phyloP scores from a whole-genome alignment of 2,113 vertebrate genomes.

The Epinephelus fuscoguttatus region DNA sequence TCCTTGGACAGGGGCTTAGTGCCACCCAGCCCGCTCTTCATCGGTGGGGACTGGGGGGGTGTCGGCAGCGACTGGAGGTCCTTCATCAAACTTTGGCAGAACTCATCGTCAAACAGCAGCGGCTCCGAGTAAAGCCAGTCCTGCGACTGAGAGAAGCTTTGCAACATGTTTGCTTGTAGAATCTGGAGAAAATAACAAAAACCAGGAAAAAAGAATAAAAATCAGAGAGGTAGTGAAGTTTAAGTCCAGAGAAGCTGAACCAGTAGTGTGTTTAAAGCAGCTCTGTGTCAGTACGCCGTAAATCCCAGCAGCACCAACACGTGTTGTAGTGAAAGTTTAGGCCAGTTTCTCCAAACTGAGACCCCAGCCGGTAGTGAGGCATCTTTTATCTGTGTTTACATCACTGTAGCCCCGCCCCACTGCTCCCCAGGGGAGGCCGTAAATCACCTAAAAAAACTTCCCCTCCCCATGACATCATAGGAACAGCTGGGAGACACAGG shows the following conservation, averaged over 20 bases:
- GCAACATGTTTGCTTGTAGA: slow-evolving; percentile 77
- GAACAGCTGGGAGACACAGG: slow-evolving; percentile 64
- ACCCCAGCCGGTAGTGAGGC: neutral
- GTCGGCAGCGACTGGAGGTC: slow-evolving; percentile 84
- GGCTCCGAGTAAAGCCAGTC: slow-evolving; percentile 85
- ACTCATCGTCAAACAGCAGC: slow-evolving; percentile 85
- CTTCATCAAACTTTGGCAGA: slow-evolving; percentile 83
- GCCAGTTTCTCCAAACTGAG: slow-evolving; percentile 51
- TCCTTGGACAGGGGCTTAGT: slow-evolving; percentile 81
- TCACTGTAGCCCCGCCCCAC: slow-evolving; percentile 40
- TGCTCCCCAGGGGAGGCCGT: neutral
- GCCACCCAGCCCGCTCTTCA: slow-evolving; percentile 60
- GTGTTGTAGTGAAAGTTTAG: slow-evolving; percentile 57
- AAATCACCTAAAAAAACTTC: slow-evolving; percentile 11
- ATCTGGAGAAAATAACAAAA: slow-evolving; percentile 55
- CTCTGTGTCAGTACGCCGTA: neutral
- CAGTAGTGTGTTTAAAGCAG: slow-evolving; percentile 45
- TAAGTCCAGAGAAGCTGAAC: slow-evolving; percentile 24
- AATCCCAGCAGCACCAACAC: slow-evolving; percentile 23
- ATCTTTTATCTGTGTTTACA: slow-evolving; percentile 74
- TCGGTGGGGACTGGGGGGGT: slow-evolving; percentile 82
- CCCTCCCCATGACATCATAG: slow-evolving; percentile 64
- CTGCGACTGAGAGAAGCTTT: slow-evolving; percentile 80
- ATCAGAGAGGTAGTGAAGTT: slow-evolving; percentile 2
- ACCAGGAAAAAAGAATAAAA: neutral